Percentiles rank a stretch among this genome's conserved stretches.
These are phyloP conservation scores for Agrilus mali DNA, from an alignment of 2,888 invertebrate genomes.

Conservation along the genomic window DNA sequence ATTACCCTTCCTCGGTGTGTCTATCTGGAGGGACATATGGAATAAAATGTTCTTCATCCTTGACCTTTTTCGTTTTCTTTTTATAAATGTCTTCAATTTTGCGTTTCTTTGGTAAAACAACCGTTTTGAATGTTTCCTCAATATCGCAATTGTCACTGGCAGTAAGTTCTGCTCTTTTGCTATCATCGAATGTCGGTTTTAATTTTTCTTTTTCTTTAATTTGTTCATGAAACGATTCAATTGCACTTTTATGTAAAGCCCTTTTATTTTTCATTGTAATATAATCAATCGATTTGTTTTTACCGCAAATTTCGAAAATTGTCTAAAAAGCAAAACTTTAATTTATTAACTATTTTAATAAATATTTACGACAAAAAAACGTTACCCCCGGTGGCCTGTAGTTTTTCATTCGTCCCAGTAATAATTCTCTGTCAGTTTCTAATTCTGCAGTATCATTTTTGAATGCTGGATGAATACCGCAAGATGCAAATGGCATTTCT, in stretches of 20 bases:
- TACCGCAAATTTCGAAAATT: slow-evolving; percentile 82
- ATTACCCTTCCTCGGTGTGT: slow-evolving; percentile 70
- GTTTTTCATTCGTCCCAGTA: slow-evolving; percentile 54
- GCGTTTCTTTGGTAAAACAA: slow-evolving; percentile 41
- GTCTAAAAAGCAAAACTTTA: slow-evolving; percentile 48
- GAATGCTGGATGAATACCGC: slow-evolving; percentile 54
- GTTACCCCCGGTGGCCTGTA: slow-evolving; percentile 63
- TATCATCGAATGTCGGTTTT: slow-evolving; percentile 12
- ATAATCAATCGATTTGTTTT: slow-evolving; percentile 63
- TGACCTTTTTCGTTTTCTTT: slow-evolving; percentile 41
- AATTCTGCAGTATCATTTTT: slow-evolving; percentile 25
- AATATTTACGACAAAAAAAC: slow-evolving; percentile 11
- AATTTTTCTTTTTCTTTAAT: slow-evolving; percentile 27
- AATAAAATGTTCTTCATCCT: slow-evolving; percentile 74
- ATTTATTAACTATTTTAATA: background rate
- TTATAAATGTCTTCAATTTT: slow-evolving; percentile 44
- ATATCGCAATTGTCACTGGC: slow-evolving; percentile 42
- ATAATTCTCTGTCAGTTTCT: slow-evolving; percentile 34
- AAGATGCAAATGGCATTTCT: slow-evolving; percentile 41
- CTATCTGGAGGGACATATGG: slow-evolving; percentile 75
- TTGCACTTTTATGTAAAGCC: slow-evolving; percentile 50
- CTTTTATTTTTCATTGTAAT: slow-evolving; percentile 83
- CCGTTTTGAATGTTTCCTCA: slow-evolving; percentile 42
- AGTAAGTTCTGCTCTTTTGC: slow-evolving; percentile 24
- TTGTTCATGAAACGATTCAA: slow-evolving; percentile 35